Conservation (phyloP, 2,113 vertebrate species). For the Antidorcas marsupialis region DNA sequence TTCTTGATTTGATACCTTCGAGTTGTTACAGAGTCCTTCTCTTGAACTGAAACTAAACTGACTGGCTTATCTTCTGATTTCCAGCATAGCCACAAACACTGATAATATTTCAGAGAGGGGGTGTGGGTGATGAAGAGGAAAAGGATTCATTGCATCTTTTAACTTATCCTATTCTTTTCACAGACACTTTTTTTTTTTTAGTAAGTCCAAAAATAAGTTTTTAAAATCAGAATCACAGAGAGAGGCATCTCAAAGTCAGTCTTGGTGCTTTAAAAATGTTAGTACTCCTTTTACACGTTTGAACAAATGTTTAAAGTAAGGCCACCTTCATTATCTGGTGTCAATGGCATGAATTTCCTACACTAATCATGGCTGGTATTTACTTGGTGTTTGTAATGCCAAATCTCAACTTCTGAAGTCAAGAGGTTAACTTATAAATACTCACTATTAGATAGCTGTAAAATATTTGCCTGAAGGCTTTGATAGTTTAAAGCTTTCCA, state of each 20-base stretch:
- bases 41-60: constrained; percentile 46
- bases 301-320: constrained; percentile 39
- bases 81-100: constrained; percentile 19
- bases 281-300: neutral
- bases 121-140: neutral
- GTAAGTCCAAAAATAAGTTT: constrained; percentile 26
- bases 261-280: neutral
- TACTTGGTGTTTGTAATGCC: constrained; percentile 16
- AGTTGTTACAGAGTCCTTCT: constrained; percentile 67
- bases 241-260: neutral
- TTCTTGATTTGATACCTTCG: constrained; percentile 80
- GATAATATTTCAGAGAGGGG: neutral
- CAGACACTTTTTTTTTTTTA: neutral
- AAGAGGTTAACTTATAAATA: constrained; percentile 61
- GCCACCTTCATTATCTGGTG: constrained; percentile 22
- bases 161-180: neutral
- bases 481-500: constrained; percentile 57
- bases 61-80: constrained; percentile 66
- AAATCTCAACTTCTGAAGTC: constrained; percentile 49
- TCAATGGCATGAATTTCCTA: constrained; percentile 11
- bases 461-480: constrained; percentile 65
- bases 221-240: constrained; percentile 39
- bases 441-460: constrained; percentile 51
- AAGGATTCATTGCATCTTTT: constrained; percentile 9
- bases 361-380: constrained; percentile 26